These are phyloP conservation scores for Lindbergichthys nudifrons DNA, from an alignment of 2,797 vertebrate genomes.

Conservation along the genomic window DNA sequence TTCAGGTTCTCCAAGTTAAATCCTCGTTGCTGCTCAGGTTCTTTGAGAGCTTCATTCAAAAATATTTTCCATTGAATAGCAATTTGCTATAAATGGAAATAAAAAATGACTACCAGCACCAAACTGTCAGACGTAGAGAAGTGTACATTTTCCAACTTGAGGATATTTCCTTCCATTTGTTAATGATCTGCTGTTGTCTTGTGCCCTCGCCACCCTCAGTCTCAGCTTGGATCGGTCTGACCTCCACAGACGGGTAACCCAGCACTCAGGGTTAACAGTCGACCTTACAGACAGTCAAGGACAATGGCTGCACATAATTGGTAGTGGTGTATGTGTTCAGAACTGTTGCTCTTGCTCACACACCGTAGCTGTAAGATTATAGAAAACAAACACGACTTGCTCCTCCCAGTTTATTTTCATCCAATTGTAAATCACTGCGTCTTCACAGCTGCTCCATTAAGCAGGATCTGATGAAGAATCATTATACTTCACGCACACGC, in stretches of 20 bases:
- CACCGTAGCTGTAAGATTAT: background rate
- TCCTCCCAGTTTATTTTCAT: background rate
- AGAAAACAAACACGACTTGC: background rate
- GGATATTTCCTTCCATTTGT: slow-evolving; percentile 25
- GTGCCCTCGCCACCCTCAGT: slow-evolving; percentile 27
- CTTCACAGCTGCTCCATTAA: background rate
- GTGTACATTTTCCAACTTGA: background rate
- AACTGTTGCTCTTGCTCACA: slow-evolving; percentile 20
- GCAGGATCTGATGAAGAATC: slow-evolving; percentile 22
- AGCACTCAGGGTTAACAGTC: slow-evolving; percentile 43
- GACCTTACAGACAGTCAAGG: slow-evolving; percentile 47
- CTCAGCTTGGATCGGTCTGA: slow-evolving; percentile 51
- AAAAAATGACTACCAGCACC: background rate
- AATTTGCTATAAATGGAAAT: background rate
- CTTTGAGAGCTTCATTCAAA: background rate
- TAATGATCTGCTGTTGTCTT: slow-evolving; percentile 40
- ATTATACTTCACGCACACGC: slow-evolving; percentile 2
- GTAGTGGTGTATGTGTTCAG: slow-evolving; percentile 12
- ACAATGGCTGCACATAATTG: slow-evolving; percentile 37
- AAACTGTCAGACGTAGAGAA: slow-evolving; percentile 1
- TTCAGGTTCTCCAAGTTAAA: background rate
- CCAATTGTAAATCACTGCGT: slow-evolving; percentile 4
- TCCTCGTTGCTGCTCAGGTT: background rate
- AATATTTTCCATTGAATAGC: background rate
- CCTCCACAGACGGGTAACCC: slow-evolving; percentile 33